Conservation (phyloP, 2,888 invertebrate species). For the Sarcophaga carnaria region DNA sequence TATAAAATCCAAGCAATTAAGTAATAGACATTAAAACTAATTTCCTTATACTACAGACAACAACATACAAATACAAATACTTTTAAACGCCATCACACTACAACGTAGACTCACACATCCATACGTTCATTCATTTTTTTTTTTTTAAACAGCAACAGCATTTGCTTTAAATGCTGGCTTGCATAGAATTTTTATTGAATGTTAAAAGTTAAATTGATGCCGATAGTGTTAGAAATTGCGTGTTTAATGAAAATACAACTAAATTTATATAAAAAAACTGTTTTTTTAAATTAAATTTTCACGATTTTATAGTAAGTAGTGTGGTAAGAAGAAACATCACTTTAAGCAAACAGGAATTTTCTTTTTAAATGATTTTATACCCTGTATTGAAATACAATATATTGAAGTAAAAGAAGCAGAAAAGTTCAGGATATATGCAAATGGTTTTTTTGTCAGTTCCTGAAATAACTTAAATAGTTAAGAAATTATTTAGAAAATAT, state of each 20-base stretch:
- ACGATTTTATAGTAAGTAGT: slow-evolving; percentile 43
- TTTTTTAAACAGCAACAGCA: too few relatives aligned
- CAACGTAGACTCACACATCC: too few relatives aligned
- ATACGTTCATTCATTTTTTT: neutral
- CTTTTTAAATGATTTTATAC: neutral
- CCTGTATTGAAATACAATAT: neutral
- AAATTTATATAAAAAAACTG: slow-evolving; percentile 44
- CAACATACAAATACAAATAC: neutral
- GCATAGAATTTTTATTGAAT: slow-evolving; percentile 66
- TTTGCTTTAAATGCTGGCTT: neutral
- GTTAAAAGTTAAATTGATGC: slow-evolving; percentile 59
- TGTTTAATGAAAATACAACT: slow-evolving; percentile 67
- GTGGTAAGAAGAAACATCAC: neutral
- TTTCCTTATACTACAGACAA: slow-evolving; percentile 54
- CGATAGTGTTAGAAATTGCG: slow-evolving; percentile 62
- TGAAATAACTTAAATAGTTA: too few relatives aligned
- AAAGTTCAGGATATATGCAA: neutral
- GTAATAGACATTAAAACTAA: slow-evolving; percentile 65
- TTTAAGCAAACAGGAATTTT: neutral
- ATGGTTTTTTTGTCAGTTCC: too few relatives aligned
- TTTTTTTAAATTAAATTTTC: slow-evolving; percentile 58
- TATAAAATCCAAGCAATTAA: slow-evolving; percentile 62
- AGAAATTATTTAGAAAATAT: too few relatives aligned
- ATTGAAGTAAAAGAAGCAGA: too few relatives aligned
- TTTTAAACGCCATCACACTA: too few relatives aligned